These are phyloP conservation scores for Cylindroiulus punctatus DNA, from an alignment of 2,888 invertebrate genomes.

Conservation along the genomic window DNA sequence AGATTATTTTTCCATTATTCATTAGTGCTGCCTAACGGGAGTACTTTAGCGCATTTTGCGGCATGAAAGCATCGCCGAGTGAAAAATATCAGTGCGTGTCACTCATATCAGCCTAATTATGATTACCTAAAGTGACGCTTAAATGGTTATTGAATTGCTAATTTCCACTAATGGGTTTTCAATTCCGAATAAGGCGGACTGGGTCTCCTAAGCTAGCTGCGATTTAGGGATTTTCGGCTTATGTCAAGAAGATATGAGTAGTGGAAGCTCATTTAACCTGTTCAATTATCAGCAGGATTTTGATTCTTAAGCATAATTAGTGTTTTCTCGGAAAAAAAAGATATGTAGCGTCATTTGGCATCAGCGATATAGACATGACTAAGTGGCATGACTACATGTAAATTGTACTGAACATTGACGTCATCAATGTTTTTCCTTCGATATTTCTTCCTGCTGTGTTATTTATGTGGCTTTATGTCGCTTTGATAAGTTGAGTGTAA, in stretches of 20 bases:
- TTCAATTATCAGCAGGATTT: background rate
- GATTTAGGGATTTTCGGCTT: conserved; percentile 36
- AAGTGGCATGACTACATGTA: too few species aligned
- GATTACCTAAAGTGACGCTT: conserved; percentile 36
- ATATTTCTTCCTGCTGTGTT: too few species aligned
- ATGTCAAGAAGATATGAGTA: background rate
- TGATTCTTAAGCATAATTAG: background rate
- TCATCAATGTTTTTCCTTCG: too few species aligned
- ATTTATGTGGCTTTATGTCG: too few species aligned
- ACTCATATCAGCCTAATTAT: conserved; percentile 43
- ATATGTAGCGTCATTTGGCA: too few species aligned
- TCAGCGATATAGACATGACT: too few species aligned
- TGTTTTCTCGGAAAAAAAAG: too few species aligned
- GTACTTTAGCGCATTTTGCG: background rate
- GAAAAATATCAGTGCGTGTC: conserved; percentile 43
- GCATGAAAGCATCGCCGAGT: background rate
- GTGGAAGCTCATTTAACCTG: background rate
- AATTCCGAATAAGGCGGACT: background rate
- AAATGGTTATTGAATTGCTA: conserved; percentile 45
- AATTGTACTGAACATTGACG: too few species aligned
- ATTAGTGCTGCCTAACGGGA: conserved; percentile 24
- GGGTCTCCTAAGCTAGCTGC: background rate
- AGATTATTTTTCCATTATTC: conserved; percentile 47
- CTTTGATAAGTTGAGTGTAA: too few species aligned
- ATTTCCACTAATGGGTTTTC: conserved; percentile 37